Base-by-base conservation (phyloP, 2,888 invertebrate species). In the Strigamia transsilvanica region DNA sequence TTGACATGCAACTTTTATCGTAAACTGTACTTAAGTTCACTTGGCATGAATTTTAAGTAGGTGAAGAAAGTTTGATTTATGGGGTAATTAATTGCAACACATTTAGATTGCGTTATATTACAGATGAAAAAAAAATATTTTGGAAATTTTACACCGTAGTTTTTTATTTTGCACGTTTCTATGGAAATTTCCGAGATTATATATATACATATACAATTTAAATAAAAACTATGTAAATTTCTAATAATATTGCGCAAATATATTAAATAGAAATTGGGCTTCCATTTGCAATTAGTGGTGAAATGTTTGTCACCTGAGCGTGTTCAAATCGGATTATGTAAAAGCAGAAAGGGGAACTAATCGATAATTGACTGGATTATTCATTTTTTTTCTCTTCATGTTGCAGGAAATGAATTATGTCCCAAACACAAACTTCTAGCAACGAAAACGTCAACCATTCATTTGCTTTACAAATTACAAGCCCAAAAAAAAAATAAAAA, bases 261-360 rank as follows among this genome's bases (percentile, higher is more conserved):
- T 18, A 56, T 56, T 56, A 46, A 9, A 46, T 5, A 56, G 23
- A 27, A 27, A 27, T 73, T 27, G 23, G 23, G 27, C 73, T 73
- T 73, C 27, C 32, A 73, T 56, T 56, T 56, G 12, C 32, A 73
- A 32, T 23, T 32, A 73, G 73, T 73, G 32, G 32, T 73, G 73
- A 27, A 73, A n/a, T 73, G 27, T 73, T 73, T 73, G 73, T 73
- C 73, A 73, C 73, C 15, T 23, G 73, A 73, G 73, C 73, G 73
- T 73, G 73, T 73, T 32, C 73, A 73, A 73, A 73, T 73, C 73
- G 73, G 73, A 73, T 73, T 73, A 73, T 32, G 73, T 73, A 32
- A 73, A 73, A 73, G 73, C 32, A 73, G 73, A 73, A 73, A 73
- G 73, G 73, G 73, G 73, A 73, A 73, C 73, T 73, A 73, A 73